Percentiles rank a stretch among this genome's conserved stretches.
phyloP scores from a whole-genome alignment of 2,888 invertebrate genomes.

The Megastigmus dorsalis region DNA sequence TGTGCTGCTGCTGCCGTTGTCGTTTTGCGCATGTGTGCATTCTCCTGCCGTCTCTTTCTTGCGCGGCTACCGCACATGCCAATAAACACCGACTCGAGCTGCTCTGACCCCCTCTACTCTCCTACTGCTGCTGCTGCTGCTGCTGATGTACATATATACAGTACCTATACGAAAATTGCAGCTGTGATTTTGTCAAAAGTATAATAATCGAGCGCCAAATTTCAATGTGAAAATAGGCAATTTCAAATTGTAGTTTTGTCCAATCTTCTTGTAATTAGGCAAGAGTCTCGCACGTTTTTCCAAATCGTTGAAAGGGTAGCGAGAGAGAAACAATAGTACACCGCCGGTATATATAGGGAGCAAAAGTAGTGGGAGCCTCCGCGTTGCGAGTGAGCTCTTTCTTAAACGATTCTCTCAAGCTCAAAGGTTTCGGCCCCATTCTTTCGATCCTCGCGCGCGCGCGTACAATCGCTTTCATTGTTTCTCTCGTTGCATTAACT shows the following conservation, averaged over 20 bases:
- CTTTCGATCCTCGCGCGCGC: slow-evolving; percentile 44
- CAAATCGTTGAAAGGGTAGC: background rate
- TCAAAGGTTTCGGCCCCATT: background rate
- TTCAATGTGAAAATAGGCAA: no score
- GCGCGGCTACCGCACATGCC: slow-evolving; percentile 41
- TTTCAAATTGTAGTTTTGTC: no score
- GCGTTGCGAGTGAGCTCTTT: slow-evolving; percentile 42
- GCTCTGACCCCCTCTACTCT: no score
- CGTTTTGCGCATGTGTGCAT: slow-evolving; percentile 44
- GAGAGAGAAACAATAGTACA: background rate
- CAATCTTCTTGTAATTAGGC: no score
- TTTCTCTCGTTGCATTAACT: slow-evolving; percentile 60
- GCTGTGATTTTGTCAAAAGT: no score
- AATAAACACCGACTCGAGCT: slow-evolving; percentile 36
- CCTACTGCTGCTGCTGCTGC: background rate
- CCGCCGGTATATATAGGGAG: no score
- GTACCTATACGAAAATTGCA: no score
- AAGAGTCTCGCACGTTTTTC: no score
- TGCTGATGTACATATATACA: no score
- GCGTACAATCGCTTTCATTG: slow-evolving; percentile 62
- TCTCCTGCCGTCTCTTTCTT: slow-evolving; percentile 19
- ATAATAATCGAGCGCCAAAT: no score
- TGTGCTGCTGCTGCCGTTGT: slow-evolving; percentile 7
- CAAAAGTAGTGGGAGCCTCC: slow-evolving; percentile 45
- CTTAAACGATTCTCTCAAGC: slow-evolving; percentile 39